A percentile compares a stretch with the other conserved stretches of the same genome.
phyloP scores from a whole-genome alignment of 1,140 invertebrate genomes.

The Penaeus japonicus region DNA sequence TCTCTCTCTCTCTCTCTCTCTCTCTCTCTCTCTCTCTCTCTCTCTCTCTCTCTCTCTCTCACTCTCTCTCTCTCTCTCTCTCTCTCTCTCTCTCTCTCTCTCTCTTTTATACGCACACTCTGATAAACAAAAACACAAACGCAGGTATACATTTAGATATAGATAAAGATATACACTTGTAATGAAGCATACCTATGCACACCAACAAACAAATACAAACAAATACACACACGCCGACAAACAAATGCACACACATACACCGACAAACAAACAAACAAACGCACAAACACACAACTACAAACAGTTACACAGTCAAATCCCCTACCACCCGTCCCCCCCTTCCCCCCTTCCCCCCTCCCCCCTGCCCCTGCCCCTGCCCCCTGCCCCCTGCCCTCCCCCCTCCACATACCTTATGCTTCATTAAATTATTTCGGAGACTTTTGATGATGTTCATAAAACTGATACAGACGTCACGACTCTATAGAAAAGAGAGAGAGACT shows the following conservation, averaged over 20 bases:
- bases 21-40: too few relatives aligned
- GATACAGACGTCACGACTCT: background rate
- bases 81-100: too few relatives aligned
- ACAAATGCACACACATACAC: conserved; percentile 16
- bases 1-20: too few relatives aligned
- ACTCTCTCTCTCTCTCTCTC: too few relatives aligned
- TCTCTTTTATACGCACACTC: too few relatives aligned
- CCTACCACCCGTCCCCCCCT: background rate
- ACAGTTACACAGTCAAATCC: background rate
- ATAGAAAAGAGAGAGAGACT: background rate
- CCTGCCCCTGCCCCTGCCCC: background rate
- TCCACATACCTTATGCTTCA: too few relatives aligned
- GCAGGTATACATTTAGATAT: too few relatives aligned
- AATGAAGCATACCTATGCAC: too few relatives aligned
- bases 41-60: too few relatives aligned
- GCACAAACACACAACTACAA: background rate
- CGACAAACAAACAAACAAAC: background rate
- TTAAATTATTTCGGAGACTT: background rate
- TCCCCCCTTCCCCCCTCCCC: background rate
- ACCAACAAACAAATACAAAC: too few relatives aligned
- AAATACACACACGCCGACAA: background rate
- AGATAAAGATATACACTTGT: too few relatives aligned
- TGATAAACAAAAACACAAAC: too few relatives aligned
- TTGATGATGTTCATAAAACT: background rate
- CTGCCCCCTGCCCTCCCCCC: background rate